Percentiles rank a stretch among this genome's conserved stretches.
Conservation (phyloP, 2,797 vertebrate species). For the Eulemur rubriventer region DNA sequence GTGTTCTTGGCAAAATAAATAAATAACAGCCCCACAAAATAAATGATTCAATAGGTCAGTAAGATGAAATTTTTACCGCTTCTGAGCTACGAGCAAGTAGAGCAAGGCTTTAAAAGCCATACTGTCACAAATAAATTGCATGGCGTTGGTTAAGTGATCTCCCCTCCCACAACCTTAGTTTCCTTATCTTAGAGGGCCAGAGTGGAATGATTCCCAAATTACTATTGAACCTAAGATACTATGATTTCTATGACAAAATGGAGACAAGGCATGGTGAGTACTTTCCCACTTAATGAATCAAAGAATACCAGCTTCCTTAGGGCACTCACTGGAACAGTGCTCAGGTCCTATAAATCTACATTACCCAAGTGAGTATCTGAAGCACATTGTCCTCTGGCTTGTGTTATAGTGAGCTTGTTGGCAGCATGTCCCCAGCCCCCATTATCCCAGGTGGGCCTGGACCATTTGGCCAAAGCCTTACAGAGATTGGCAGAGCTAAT, state of each 20-base stretch:
- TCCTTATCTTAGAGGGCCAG: background rate
- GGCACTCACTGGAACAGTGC: background rate
- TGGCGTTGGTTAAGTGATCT: background rate
- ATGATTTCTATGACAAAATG: background rate
- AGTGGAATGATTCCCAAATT: conserved; percentile 1
- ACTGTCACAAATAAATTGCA: background rate
- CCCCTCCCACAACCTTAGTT: background rate
- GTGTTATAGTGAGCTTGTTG: background rate
- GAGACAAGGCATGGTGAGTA: background rate
- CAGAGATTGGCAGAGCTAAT: conserved; percentile 24
- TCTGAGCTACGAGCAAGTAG: background rate
- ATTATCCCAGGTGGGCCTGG: background rate
- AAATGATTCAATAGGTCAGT: background rate
- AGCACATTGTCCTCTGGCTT: background rate
- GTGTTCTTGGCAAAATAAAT: background rate
- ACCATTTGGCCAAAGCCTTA: background rate
- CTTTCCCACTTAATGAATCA: conserved; percentile 4
- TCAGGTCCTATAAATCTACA: background rate
- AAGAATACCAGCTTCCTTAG: background rate
- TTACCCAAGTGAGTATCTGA: background rate
- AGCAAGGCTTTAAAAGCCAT: conserved; percentile 1
- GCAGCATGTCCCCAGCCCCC: background rate
- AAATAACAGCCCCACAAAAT: background rate
- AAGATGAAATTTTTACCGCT: background rate
- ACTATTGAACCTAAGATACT: background rate